Evolutionary conservation across 2,888 invertebrate species (phyloP).

Genomic region (Lasioglossum vierecki): DNA sequence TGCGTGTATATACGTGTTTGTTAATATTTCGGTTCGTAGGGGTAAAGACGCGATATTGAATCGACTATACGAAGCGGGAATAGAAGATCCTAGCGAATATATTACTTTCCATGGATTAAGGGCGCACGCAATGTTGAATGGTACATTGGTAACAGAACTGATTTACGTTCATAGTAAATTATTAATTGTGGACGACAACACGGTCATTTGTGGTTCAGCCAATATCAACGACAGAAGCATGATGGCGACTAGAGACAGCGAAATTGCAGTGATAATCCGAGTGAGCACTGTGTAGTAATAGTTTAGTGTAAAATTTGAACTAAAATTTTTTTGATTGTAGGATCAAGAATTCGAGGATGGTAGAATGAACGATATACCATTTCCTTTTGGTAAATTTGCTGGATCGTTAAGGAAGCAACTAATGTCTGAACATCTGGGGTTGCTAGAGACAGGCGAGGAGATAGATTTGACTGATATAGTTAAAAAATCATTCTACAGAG

Average conservation of each 20-base stretch:
- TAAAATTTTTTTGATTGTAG: constrained; percentile 80
- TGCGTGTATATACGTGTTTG: not conserved
- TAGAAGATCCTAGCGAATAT: constrained; percentile 92
- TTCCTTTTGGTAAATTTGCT: constrained; percentile 94
- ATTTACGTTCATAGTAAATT: constrained; percentile 99
- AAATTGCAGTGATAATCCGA: constrained; percentile 95
- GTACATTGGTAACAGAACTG: constrained; percentile 94
- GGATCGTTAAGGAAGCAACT: constrained; percentile 93
- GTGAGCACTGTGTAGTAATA: constrained; percentile 82
- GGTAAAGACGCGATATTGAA: constrained; percentile 94
- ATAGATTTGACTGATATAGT: constrained; percentile 91
- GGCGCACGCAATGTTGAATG: constrained; percentile 91
- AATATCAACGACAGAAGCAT: constrained; percentile 99
- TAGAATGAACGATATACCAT: constrained; percentile 92
- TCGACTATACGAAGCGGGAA: constrained; percentile 90
- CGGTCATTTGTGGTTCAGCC: constrained; percentile 97
- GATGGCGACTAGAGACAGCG: constrained; percentile 97
- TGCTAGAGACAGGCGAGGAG: constrained; percentile 84
- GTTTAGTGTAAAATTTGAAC: not conserved
- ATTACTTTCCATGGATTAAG: constrained; percentile 96
- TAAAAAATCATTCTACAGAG: constrained; percentile 92
- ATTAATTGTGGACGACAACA: constrained; percentile 96
- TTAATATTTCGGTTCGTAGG: constrained; percentile 84
- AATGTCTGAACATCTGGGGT: constrained; percentile 96
- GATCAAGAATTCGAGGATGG: constrained; percentile 93